A percentile compares a stretch with the other conserved stretches of the same genome.
phyloP scores from a whole-genome alignment of 2,797 vertebrate genomes.

The Gymnothorax reevesii region DNA sequence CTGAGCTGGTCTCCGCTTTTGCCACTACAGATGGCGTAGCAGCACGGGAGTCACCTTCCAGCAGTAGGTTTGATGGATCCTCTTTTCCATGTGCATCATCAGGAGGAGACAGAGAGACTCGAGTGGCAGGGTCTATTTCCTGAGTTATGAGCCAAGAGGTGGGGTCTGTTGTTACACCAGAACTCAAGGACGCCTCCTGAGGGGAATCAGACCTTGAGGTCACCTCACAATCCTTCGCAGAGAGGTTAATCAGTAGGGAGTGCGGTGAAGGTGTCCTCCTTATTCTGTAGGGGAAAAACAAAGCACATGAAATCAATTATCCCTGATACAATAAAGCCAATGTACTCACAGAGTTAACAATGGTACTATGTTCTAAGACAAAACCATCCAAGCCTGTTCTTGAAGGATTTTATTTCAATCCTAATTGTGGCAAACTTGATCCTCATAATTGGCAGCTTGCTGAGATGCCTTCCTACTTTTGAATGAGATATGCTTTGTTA shows the following conservation, averaged over 20 bases:
- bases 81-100: conserved; percentile 40
- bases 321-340: not conserved
- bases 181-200: conserved; percentile 66
- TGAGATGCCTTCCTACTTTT: not conserved
- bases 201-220: conserved; percentile 30
- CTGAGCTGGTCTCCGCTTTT: conserved; percentile 45
- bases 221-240: conserved; percentile 50
- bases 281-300: conserved; percentile 39
- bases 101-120: conserved; percentile 20
- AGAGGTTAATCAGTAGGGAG: conserved; percentile 48
- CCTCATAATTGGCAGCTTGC: no score
- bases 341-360: not conserved
- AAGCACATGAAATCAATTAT: not conserved
- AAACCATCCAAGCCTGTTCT: not conserved
- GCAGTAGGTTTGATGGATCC: conserved; percentile 30
- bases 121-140: conserved; percentile 47
- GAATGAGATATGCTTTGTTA: not conserved
- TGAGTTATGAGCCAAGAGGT: conserved; percentile 58
- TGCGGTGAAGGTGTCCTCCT: conserved; percentile 38
- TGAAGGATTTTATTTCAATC: not conserved
- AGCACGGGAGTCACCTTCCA: not conserved
- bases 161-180: conserved; percentile 69
- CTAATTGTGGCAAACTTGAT: not conserved
- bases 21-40: conserved; percentile 34
- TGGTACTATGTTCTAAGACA: not conserved